A percentile compares a stretch with the other conserved stretches of the same genome.
These are phyloP conservation scores for Alfaro cultratus DNA, from an alignment of 2,797 vertebrate genomes.

Conservation along the genomic window DNA sequence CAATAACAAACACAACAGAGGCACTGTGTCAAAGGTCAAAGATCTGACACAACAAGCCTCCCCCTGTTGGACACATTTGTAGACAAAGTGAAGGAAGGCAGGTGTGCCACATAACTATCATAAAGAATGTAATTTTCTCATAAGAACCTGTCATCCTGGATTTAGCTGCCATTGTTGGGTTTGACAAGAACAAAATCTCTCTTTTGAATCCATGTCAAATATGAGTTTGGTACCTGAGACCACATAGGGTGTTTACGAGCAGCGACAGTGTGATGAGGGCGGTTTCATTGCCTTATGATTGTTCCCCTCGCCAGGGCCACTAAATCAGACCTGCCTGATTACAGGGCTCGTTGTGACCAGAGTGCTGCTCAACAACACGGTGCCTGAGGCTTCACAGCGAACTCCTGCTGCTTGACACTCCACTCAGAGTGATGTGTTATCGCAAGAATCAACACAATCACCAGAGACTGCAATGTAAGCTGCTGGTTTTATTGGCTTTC, in stretches of 20 bases:
- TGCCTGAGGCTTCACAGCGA: constrained; percentile 15
- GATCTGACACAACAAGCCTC: constrained; percentile 40
- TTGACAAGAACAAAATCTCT: constrained; percentile 44
- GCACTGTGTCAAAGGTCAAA: constrained; percentile 55
- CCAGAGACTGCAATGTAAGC: constrained; percentile 18
- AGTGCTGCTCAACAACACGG: constrained; percentile 28
- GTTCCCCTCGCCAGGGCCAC: constrained; percentile 22
- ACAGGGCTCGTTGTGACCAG: constrained; percentile 15
- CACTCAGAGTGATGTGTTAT: constrained; percentile 32
- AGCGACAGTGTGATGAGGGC: constrained; percentile 6
- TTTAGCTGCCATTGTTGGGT: constrained; percentile 37
- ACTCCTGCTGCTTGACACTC: constrained; percentile 32
- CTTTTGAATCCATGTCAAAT: constrained; percentile 48
- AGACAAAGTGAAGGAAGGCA: constrained; percentile 23
- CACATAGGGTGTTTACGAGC: constrained; percentile 17
- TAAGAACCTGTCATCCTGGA: constrained; percentile 35
- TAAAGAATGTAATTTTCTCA: constrained; percentile 25
- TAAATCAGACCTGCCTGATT: constrained; percentile 40
- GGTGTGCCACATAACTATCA: constrained; percentile 36
- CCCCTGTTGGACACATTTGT: constrained; percentile 26
- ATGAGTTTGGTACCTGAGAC: constrained; percentile 35
- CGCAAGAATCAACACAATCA: constrained; percentile 19
- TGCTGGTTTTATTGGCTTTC: background rate
- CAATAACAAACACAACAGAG: constrained; percentile 59
- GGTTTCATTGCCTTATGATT: constrained; percentile 51